A percentile compares a stretch with the other conserved stretches of the same genome.
Evolutionary conservation across 2,888 invertebrate genomes (phyloP).

Genomic region (Koerneria pararmatus): DNA sequence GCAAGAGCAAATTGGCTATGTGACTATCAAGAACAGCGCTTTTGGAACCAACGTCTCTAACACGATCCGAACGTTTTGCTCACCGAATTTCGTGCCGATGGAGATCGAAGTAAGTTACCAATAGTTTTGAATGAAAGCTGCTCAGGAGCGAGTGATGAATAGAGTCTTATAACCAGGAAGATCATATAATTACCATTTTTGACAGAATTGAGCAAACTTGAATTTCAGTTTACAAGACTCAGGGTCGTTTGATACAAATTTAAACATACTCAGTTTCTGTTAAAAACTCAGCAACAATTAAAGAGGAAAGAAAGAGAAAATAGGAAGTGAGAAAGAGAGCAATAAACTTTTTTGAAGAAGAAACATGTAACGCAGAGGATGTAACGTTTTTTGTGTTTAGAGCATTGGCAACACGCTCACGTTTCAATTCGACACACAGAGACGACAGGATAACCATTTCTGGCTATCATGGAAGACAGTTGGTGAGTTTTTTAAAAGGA

Average conservation of each 20-base stretch:
- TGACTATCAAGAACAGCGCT: slow-evolving; percentile 22
- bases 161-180: no score
- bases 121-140: no score
- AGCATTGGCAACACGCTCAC: slow-evolving; percentile 35
- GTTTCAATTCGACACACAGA: slow-evolving; percentile 32
- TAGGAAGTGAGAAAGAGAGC: background rate
- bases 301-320: background rate
- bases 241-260: no score
- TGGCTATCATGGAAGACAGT: slow-evolving; percentile 53
- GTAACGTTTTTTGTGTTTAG: no score
- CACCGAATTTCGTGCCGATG: slow-evolving; percentile 21
- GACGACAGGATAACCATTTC: slow-evolving; percentile 46
- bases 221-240: no score
- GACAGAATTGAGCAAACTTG: no score
- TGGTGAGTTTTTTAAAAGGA: slow-evolving; percentile 25
- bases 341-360: background rate
- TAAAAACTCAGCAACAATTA: slow-evolving; percentile 1
- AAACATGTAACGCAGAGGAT: no score
- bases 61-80: slow-evolving; percentile 29
- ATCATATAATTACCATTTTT: no score
- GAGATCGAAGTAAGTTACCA: slow-evolving; percentile 26
- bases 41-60: slow-evolving; percentile 26
- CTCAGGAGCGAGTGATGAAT: no score
- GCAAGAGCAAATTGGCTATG: no score
- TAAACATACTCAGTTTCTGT: no score